Evolutionary conservation across 2,797 vertebrate species (phyloP), one percentile per base, ranked within the genome.

Genomic region (Eulemur albifrons): DNA sequence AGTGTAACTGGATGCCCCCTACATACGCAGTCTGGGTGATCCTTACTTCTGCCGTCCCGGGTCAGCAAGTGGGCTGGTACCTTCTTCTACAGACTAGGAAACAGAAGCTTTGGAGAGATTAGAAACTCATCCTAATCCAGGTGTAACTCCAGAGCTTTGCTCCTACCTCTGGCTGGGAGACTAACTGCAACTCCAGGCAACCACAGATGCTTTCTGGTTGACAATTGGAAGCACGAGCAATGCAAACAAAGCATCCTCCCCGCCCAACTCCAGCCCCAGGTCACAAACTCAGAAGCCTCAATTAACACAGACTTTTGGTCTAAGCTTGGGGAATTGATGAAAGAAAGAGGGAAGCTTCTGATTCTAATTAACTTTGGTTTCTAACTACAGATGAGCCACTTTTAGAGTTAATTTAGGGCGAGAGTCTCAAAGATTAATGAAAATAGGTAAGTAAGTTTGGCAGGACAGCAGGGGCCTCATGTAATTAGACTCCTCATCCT

Each of bases 341-440:
- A 80, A 85, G 73, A 35, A 52, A 65, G 43, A 27, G 18, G 7
- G 63, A 59, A 61, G 72, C 57, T 90, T 69, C 50, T 14, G 52
- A 63, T 72, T 54, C 59, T 93, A 95, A 97, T 96, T 97, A 97
- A 88, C 73, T 94, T 75, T 70, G 81, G 10, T 80, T 88, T 97
- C 97, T 95, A 97, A 97, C 69, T 95, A 97, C 84, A 91, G 82
- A 80, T 95, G 88, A 97, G 88, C 84, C 69, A 80, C 69, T 94
- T 93, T 97, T 52, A 94, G 69, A 85, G 59, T 20, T 73, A 52
- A 38, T 38, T 6, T 12, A 40, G 63, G 63, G 35, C 10, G 30
- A 81, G 90, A 75, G 70, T 67, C 54, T 93, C 77, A 63, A 4
- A 92, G 80, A 91, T 87, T 43, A 90, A 85, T 79, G 73, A 88